Evolutionary conservation across 2,797 vertebrate genomes (phyloP), one percentile per base, ranked within the genome.

Genomic region (Siniperca obscura): DNA sequence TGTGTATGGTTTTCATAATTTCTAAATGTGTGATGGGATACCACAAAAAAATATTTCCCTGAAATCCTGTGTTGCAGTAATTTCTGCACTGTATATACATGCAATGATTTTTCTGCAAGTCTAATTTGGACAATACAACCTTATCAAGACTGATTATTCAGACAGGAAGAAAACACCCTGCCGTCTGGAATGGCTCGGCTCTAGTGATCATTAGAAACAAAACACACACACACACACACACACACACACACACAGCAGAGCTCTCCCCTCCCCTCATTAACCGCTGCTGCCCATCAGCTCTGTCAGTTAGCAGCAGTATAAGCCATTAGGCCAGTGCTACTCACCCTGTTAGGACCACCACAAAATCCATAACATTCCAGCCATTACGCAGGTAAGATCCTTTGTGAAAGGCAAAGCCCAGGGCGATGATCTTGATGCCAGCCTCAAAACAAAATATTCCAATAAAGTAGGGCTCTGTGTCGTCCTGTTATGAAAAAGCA

Each of bases 371-470:
- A 92, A 99, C 97, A 0, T 98, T 98, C 98, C 98, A 99, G 82
- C 98, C 98, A 0, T 98, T 99, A 14, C 97, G 95, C 59, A 99
- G 97, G 92, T 99, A 99, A 81, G 98, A 98, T 89, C 96, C 98
- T 96, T 99, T 99, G 92, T 99, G 98, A 85, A 99, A 97, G 59
- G 96, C 97, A 86, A 99, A 98, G 85, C 98, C 98, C 92, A 98
- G 94, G 0, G 98, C 98, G 7, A 99, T 97, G 94, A 99, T 98
- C 94, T 99, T 99, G 92, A 99, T 99, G 61, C 98, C 98, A 42
- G 98, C 97, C 94, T 99, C 98, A 57, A 99, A 98, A 94, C 98
- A 99, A 95, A 99, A 99, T 95, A 99, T 98, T 94, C 98, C 98
- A 93, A 99, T 99, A 92, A 99, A 99, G 90, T 99, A 99, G 30